phyloP scores from a whole-genome alignment of 1,140 invertebrate species.

The Cydia strobilella region DNA sequence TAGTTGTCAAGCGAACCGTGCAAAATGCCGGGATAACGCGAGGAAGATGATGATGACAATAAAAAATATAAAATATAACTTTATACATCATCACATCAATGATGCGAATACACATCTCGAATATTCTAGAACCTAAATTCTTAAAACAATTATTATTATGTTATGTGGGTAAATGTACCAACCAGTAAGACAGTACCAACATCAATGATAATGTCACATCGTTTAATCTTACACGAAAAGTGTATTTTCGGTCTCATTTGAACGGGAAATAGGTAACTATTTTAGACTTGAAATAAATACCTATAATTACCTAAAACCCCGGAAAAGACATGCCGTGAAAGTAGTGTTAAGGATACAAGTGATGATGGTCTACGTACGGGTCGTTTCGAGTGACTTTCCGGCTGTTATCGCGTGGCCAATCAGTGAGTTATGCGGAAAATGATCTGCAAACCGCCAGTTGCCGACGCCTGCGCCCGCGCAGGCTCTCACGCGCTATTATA shows the following conservation, averaged over 20 bases:
- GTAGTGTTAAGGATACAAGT: not conserved
- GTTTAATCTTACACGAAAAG: not conserved
- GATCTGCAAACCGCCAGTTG: conserved; percentile 1
- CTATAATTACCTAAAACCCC: not conserved
- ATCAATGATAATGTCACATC: no score
- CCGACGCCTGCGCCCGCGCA: conserved; percentile 5
- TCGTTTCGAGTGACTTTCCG: conserved; percentile 14
- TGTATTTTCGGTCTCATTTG: not conserved
- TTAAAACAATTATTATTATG: no score
- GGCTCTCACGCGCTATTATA: conserved; percentile 25
- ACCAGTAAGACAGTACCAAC: no score
- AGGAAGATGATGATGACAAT: no score
- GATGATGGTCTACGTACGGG: not conserved
- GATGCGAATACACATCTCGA: no score
- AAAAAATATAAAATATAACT: no score
- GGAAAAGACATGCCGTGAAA: not conserved
- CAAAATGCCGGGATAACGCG: no score
- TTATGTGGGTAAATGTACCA: no score
- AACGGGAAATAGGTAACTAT: not conserved
- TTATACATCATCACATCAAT: no score
- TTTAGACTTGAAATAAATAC: not conserved
- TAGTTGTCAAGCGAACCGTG: no score
- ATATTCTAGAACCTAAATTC: no score
- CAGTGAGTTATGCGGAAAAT: conserved; percentile 27
- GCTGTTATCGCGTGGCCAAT: conserved; percentile 20